Base-by-base conservation (phyloP, 2,888 invertebrate species). In the Ennomos fuscantarius region DNA sequence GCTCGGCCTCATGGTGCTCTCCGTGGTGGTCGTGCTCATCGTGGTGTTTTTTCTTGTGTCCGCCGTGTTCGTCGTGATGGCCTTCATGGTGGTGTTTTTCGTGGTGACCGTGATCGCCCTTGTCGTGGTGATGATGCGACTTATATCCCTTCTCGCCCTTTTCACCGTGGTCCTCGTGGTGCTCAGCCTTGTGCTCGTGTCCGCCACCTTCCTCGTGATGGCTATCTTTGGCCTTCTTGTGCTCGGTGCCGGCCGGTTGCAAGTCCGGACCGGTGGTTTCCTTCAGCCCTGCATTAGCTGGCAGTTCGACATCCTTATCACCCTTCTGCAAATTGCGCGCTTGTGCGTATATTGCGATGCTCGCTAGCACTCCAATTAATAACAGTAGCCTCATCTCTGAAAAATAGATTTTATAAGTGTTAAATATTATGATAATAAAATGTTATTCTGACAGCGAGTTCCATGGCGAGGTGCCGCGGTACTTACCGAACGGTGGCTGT, bases 131-230 rank as follows among this genome's bases (percentile, higher is more conserved):
- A 76, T 96, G 95, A 69, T 95, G 93, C 24, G 94, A 94, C 74
- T 96, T 95, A 86, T 96, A 95, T 0, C 96, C 97, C 72, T 96
- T 96, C 59, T 96, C 95, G 0, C 95, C 95, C 75, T 97, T 96
- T 62, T 95, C 95, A 0, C 95, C 96, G 74, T 96, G 94, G 36
- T 94, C 94, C 58, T 94, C 93, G 76, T 95, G 94, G 72, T 95
- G 95, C 56, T 95, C 93, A 1, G 93, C 93, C 68, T 95, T 94
- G 72, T 95, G 94, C 56, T 94, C 94, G 68, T 94, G 93, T 0
- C 96, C 96, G n/a, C 95, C 95, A 12, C 95, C 95, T 52, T 92
- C 89, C 76, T 95, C 95, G 70, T 94, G 93, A 68, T 93, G 93
- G 63, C 88, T 89, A 54, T 83, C 87, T 68, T 87, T 85, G 8